Evolutionary conservation across 2,888 invertebrate genomes (phyloP), one percentile per base, ranked within the genome.

Genomic region (Polydrusus pterygomalis): DNA sequence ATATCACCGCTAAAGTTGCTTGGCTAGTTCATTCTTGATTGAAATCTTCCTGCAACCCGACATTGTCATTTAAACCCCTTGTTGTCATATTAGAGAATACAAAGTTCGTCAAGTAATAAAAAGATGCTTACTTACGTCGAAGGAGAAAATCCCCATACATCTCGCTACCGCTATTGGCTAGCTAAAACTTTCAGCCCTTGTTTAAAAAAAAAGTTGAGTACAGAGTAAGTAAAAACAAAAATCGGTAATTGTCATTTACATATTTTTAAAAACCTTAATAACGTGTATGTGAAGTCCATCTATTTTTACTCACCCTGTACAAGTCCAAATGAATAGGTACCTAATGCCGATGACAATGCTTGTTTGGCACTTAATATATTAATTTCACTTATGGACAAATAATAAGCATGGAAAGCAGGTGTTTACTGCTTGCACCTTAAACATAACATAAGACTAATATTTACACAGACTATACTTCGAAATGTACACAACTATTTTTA

Each of bases 361-460:
- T n/a, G 64, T 65, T 74, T 74, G 69, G 69, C 74, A 74, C 64
- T 69, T 45, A 63, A 54, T 65, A 49, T 58, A n/a, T n/a, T n/a
- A n/a, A 40, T 64, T 51, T 34, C 38, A 49, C 63, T 49, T 62
- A 73, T 9, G 54, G 47, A 73, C 67, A 49, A 73, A 67, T 64
- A 71, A 64, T 70, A 58, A 64, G 65, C 64, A 70, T 15, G 40
- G 5, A 69, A 75, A 65, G 75, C 75, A 70, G 60, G 62, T 54
- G 47, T 69, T n/a, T 74, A 62, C 69, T 74, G 74, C 74, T 69
- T 58, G 56, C 47, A 74, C 70, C 71, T 70, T 74, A 76, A 63
- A 73, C 60, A 17, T 73, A 70, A 65, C 75, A 68, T 75, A 65
- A 45, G 67, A 72, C 54, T 70, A 77, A 75, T 75, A 77, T 77